Evolutionary conservation across 2,113 vertebrate genomes (phyloP), one percentile per base, ranked within the genome.

Genomic region (Syngnathus floridae): DNA sequence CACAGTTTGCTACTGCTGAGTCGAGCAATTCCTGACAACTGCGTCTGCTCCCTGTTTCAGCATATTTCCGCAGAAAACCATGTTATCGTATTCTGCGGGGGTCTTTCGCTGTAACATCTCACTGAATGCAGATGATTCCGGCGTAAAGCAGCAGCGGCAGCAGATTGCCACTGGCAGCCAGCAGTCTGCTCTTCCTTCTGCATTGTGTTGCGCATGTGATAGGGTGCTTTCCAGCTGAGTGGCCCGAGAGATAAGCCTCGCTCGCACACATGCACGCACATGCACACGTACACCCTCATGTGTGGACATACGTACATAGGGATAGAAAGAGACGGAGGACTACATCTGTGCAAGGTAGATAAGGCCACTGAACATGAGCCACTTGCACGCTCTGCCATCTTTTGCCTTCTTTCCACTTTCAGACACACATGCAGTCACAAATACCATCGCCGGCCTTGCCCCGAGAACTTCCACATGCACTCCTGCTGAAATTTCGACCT

Each of bases 271-370:
- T 7, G 3, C 43, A 51, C 26, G 1, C 45, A 51, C 43, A 4
- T 35, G 35, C 40, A 40, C 46, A 38, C 43, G 3, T 19, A 22
- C 55, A 46, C 61, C 31, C 35, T 11, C 46, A 4, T 35, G 37
- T 59, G 69, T 12, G 37, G 65, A 58, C 66, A 48, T 59, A 58
- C 52, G 64, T 52, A 76, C 52, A 65, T 52, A 76, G 67, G 67
- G 67, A 46, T 36, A 63, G 65, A 71, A 75, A 64, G 45, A 70
- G 64, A 58, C 66, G 38, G 64, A 56, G 75, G 65, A 79, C 64
- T 46, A 80, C 80, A 77, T 78, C 86, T 90, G 88, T 71, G 67
- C 35, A 64, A 70, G 73, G 73, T 82, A 86, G 87, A 90, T 90
- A 89, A 88, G 82, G 75, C 49, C 59, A 61, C 72, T 56, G 79